Evolutionary conservation across 1,140 invertebrate genomes (phyloP), one percentile per base, ranked within the genome.

Genomic region (Nasonia longicornis): DNA sequence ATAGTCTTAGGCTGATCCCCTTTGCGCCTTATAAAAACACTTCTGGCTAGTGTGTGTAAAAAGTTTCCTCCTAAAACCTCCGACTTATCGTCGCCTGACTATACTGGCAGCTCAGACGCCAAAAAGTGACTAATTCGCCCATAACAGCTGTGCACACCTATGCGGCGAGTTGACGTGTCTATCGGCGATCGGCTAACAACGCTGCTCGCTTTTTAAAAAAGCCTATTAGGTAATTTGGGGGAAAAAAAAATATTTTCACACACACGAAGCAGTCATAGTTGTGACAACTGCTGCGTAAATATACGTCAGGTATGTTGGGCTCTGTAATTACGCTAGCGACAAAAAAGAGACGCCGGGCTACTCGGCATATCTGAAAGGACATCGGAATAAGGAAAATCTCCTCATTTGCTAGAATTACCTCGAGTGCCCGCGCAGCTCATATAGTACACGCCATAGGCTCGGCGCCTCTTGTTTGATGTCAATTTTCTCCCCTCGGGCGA

Each of bases 311-410:
- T 48, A 20, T 73, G 64, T 71, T 42, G 31, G 31, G 52, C 48
- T 75, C 52, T 75, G 52, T 75, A 75, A 75, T 75, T 58, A 75
- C 58, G 26, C 52, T 26, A 14, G 26, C 73, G 16, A 20, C 64
- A 31, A 31, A 67, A 31, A 58, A 58, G 52, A 7, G 52, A n/a
- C 26, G 26, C 26, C 26, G 22, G 0, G 8, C 12, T 12, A 52
- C 14, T n/a, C 16, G 31, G 31, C 29, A 3, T 75, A 58, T 75
- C 52, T 38, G n/a, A 75, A 45, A 52, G 42, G n/a, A 4, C 35
- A 75, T 42, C n/a, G n/a, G 3, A 74, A 73, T 26, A 48, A 26
- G 38, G 71, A 73, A 73, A 74, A 75, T 63, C 52, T 20, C 48
- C 52, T 64, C 26, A 64, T 63, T 75, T 52, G 38, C 52, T 4